Conservation (phyloP, 2,888 invertebrate species). For the Rapana venosa region DNA sequence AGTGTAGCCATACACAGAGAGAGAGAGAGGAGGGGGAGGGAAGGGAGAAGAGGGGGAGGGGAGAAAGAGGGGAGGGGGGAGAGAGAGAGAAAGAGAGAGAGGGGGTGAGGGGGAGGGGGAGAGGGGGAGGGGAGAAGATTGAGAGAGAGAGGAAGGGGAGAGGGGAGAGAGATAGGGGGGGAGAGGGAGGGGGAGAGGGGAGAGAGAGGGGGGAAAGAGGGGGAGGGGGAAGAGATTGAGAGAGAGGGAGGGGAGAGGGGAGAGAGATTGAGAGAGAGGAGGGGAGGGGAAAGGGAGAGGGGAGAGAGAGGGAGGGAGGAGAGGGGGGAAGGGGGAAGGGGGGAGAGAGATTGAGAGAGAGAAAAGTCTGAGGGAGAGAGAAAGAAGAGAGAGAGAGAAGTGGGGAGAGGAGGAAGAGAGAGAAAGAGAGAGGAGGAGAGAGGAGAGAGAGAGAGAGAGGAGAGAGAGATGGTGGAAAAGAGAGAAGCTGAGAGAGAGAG, state of each 20-base stretch:
- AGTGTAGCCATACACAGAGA: background rate
- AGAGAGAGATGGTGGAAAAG: too few relatives aligned
- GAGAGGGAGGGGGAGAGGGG: background rate
- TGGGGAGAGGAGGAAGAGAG: too few relatives aligned
- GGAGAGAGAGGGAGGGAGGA: background rate
- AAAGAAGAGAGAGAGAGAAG: background rate
- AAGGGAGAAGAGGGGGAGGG: background rate
- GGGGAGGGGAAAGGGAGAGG: background rate
- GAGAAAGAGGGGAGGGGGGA: background rate
- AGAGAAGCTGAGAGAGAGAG: too few relatives aligned
- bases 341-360: too few relatives aligned
- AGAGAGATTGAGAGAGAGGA: too few relatives aligned
- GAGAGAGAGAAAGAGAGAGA: background rate
- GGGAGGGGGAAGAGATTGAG: background rate
- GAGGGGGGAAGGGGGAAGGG: too few relatives aligned
- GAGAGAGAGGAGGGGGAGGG: background rate
- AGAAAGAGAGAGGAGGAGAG: too few relatives aligned
- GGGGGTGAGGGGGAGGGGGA: background rate
- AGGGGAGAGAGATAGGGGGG: background rate
- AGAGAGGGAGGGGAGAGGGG: too few relatives aligned
- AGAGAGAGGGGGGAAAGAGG: background rate
- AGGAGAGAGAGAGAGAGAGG: too few relatives aligned
- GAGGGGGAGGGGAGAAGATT: background rate
- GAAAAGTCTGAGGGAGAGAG: conserved; percentile 4
- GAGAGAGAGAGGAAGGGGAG: background rate